Percentiles rank a stretch among this genome's conserved stretches.
phyloP scores from a whole-genome alignment of 2,797 vertebrate species.

The Pipistrellus pygmaeus region DNA sequence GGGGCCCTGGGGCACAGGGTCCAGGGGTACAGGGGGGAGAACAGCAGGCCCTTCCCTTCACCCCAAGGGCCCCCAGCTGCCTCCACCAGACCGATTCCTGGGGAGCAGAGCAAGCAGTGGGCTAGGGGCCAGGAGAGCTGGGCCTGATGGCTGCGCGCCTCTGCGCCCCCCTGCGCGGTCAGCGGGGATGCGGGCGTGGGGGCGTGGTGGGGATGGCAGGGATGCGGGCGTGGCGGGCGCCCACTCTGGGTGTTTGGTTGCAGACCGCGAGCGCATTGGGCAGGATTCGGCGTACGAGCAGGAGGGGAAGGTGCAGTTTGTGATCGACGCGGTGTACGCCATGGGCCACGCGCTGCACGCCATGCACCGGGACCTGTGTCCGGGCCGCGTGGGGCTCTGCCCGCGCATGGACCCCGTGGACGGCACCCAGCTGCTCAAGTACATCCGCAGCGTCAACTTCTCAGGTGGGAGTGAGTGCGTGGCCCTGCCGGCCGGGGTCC shows the following conservation, averaged over 20 bases:
- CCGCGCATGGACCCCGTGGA: constrained; percentile 94
- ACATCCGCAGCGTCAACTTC: constrained; percentile 96
- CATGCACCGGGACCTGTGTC: constrained; percentile 96
- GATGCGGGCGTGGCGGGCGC: rapidly evolving
- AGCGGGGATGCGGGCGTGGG: not conserved
- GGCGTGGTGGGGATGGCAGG: not conserved
- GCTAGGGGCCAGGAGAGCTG: rapidly evolving
- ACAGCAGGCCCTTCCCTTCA: rapidly evolving
- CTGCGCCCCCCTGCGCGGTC: rapidly evolving
- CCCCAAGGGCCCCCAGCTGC: rapidly evolving
- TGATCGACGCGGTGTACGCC: constrained; percentile 95
- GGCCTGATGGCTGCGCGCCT: too few relatives aligned
- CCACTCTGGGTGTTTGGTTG: not conserved
- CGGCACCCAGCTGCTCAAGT: constrained; percentile 94
- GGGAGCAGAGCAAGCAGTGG: not conserved
- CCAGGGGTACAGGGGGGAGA: rapidly evolving
- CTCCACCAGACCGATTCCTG: rapidly evolving
- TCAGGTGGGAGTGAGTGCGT: constrained; percentile 88
- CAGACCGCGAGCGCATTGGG: constrained; percentile 96
- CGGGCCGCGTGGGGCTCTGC: constrained; percentile 94
- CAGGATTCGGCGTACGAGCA: constrained; percentile 96
- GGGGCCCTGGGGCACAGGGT: not conserved
- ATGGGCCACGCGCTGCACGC: constrained; percentile 97
- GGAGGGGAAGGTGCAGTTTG: constrained; percentile 97
- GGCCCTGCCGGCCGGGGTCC: not conserved